Conservation (phyloP, 1,140 invertebrate species). For the Platorchestia sp. region DNA sequence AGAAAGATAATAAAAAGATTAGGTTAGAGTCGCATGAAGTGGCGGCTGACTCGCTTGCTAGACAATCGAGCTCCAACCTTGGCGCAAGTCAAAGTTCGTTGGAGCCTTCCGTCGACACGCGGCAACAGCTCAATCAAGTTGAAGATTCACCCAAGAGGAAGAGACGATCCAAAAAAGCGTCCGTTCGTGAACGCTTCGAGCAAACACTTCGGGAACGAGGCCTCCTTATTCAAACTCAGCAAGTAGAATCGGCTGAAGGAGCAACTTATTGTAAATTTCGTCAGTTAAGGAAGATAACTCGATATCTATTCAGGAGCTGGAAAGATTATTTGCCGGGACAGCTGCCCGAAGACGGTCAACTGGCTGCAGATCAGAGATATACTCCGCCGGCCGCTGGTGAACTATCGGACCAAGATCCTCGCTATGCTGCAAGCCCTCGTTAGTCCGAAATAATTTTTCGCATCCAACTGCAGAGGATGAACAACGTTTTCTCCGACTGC, state of each 20-base stretch:
- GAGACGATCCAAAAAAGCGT: slow-evolving; percentile 83
- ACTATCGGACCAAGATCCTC: slow-evolving; percentile 22
- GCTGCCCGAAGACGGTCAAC: slow-evolving; percentile 17
- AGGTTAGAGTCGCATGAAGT: slow-evolving; percentile 64
- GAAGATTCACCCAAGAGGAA: slow-evolving; percentile 74
- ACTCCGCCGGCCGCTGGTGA: background rate
- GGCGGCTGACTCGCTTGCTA: slow-evolving; percentile 58
- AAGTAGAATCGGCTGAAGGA: slow-evolving; percentile 90
- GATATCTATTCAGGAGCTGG: slow-evolving; percentile 92
- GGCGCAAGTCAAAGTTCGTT: slow-evolving; percentile 17
- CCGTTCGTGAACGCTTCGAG: slow-evolving; percentile 88
- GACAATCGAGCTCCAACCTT: slow-evolving; percentile 30
- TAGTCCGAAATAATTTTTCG: background rate
- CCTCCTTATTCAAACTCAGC: slow-evolving; percentile 92
- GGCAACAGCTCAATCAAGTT: slow-evolving; percentile 66
- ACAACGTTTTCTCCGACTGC: background rate
- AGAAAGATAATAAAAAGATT: slow-evolving; percentile 67
- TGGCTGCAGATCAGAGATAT: slow-evolving; percentile 27
- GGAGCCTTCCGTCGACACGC: slow-evolving; percentile 45
- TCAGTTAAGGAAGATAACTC: slow-evolving; percentile 90
- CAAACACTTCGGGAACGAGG: slow-evolving; percentile 93
- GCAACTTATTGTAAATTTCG: slow-evolving; percentile 94
- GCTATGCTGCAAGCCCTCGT: slow-evolving; percentile 10
- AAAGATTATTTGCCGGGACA: slow-evolving; percentile 85
- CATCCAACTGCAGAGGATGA: background rate